A percentile compares a stretch with the other conserved stretches of the same genome.
Conservation (phyloP, 2,797 vertebrate genomes). For the Psittacula echo region DNA sequence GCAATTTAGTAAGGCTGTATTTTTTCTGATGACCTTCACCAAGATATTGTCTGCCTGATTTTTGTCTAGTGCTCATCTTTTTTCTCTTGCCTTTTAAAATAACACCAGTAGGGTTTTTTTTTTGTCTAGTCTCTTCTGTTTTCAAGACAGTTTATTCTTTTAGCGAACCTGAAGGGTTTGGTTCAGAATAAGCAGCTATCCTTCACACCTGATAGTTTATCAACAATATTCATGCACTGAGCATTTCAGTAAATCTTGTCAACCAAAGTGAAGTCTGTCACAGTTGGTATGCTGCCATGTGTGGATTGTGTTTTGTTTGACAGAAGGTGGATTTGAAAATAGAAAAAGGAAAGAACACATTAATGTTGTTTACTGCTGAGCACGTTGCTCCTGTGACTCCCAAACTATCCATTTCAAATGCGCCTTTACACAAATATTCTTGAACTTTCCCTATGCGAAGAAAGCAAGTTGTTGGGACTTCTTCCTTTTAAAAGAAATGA, state of each 20-base stretch:
- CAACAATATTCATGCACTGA: background rate
- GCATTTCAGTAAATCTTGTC: background rate
- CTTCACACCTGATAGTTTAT: background rate
- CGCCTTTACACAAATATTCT: background rate
- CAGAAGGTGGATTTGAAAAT: background rate
- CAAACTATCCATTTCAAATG: background rate
- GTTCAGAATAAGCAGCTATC: background rate
- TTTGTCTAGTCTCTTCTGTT: background rate
- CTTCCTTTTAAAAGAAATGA: background rate
- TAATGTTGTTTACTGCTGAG: background rate
- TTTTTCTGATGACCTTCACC: background rate
- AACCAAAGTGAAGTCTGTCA: background rate
- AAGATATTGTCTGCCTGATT: background rate
- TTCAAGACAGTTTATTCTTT: background rate
- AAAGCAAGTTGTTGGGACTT: background rate
- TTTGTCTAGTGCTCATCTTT: background rate
- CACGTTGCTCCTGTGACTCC: background rate
- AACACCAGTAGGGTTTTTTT: fast-evolving
- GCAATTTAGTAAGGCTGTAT: background rate
- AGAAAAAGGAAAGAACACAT: background rate
- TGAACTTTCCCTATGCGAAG: background rate
- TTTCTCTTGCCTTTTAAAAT: background rate
- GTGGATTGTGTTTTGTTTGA: background rate
- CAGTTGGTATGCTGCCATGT: background rate
- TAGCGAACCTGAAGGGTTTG: background rate